Conservation (phyloP, 2,113 vertebrate species). For the Zonotrichia leucophrys region DNA sequence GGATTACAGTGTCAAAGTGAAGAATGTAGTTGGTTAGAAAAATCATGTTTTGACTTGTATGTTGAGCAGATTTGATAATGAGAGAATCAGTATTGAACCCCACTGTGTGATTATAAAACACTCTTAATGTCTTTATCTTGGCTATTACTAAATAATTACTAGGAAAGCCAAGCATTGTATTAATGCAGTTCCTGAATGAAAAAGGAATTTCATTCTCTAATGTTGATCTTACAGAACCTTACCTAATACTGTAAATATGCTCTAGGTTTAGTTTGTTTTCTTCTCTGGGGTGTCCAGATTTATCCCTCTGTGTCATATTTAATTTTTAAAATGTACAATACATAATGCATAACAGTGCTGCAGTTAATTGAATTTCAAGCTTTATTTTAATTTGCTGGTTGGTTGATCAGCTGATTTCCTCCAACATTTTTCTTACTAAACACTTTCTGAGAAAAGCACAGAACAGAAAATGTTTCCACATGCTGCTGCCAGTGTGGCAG, state of each 20-base stretch:
- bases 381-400: slow-evolving; percentile 47
- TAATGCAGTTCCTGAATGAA: not conserved
- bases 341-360: slow-evolving; percentile 51
- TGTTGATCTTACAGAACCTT: not conserved
- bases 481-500: not conserved
- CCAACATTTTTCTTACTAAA: slow-evolving; percentile 11
- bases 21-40: slow-evolving; percentile 18
- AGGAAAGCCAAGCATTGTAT: not conserved
- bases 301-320: slow-evolving; percentile 42
- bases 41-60: slow-evolving; percentile 16
- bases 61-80: slow-evolving; percentile 34
- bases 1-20: slow-evolving; percentile 14
- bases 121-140: slow-evolving; percentile 14
- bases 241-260: slow-evolving; percentile 4
- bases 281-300: slow-evolving; percentile 47
- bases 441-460: slow-evolving; percentile 22
- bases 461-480: not conserved
- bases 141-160: slow-evolving; percentile 43
- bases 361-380: slow-evolving; percentile 64
- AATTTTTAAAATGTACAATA: slow-evolving; percentile 63
- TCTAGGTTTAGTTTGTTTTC: slow-evolving; percentile 30
- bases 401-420: slow-evolving; percentile 32
- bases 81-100: not conserved
- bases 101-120: slow-evolving; percentile 4
- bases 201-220: not conserved